Evolutionary conservation across 2,113 vertebrate species (phyloP).

Genomic region (Cyanoramphus novaezelandiae): DNA sequence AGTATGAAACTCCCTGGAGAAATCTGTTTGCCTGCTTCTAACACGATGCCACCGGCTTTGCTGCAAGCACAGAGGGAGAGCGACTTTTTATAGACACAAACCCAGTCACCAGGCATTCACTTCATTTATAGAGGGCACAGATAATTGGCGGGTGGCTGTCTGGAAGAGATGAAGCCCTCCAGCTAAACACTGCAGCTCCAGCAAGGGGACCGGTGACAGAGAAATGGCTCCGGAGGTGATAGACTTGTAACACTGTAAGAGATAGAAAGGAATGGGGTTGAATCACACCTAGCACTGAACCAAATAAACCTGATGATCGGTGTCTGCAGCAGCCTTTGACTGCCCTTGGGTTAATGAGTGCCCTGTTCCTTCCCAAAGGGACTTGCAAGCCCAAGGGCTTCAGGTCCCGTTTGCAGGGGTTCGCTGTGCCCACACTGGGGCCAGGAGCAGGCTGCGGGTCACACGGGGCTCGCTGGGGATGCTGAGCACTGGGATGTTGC

Average conservation of each 20-base stretch:
- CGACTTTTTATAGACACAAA: background rate
- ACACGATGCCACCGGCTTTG: background rate
- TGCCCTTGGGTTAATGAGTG: background rate
- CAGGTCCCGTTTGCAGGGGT: background rate
- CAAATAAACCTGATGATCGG: background rate
- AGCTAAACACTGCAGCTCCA: background rate
- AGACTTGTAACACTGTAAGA: slow-evolving; percentile 22
- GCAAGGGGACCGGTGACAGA: background rate
- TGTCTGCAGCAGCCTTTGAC: background rate
- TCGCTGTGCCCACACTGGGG: background rate
- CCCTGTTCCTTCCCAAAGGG: background rate
- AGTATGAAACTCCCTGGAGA: slow-evolving; percentile 3
- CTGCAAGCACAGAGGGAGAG: background rate
- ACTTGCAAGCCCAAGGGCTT: background rate
- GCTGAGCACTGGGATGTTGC: background rate
- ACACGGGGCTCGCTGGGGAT: background rate
- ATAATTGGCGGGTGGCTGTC: slow-evolving; percentile 52
- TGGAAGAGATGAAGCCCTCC: slow-evolving; percentile 51
- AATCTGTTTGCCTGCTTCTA: background rate
- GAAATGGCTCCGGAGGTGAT: slow-evolving; percentile 51
- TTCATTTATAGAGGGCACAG: background rate
- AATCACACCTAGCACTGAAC: background rate
- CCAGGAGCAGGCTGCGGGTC: background rate
- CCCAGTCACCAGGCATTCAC: background rate
- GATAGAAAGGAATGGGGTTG: slow-evolving; percentile 1